phyloP scores from a whole-genome alignment of 2,113 vertebrate genomes.

The Mustela nigripes region DNA sequence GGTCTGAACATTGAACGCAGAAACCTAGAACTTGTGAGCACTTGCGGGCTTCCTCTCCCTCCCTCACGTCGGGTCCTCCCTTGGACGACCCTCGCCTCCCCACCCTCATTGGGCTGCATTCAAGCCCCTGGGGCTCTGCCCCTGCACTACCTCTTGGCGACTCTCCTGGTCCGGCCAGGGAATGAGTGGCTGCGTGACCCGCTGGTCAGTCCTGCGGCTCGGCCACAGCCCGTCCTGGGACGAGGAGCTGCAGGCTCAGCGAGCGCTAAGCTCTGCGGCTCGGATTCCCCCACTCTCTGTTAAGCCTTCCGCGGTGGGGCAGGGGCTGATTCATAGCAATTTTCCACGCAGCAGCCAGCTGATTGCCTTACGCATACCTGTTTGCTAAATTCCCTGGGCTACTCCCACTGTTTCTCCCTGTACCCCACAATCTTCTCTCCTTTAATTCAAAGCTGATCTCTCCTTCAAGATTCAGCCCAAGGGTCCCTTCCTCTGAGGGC shows the following conservation, averaged over 20 bases:
- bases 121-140: neutral
- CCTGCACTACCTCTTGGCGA: constrained; percentile 69
- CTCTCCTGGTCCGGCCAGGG: constrained; percentile 49
- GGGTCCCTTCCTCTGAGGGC: neutral
- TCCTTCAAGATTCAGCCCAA: constrained; percentile 33
- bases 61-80: neutral
- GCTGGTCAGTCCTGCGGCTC: neutral
- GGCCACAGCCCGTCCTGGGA: constrained; percentile 21
- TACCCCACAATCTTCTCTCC: constrained; percentile 39
- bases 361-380: constrained; percentile 71
- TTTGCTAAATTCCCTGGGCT: constrained; percentile 71
- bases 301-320: constrained; percentile 36
- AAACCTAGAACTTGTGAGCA: neutral
- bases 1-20: neutral
- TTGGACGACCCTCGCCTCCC: neutral
- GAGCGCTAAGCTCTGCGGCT: constrained; percentile 35
- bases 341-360: constrained; percentile 69
- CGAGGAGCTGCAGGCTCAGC: neutral
- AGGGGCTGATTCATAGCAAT: constrained; percentile 78
- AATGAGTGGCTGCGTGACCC: constrained; percentile 16
- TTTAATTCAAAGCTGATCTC: constrained; percentile 46
- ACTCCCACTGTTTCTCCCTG: constrained; percentile 65
- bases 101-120: neutral
- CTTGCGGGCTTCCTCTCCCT: neutral
- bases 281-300: constrained; percentile 34